Evolutionary conservation across 1,140 invertebrate species (phyloP), one percentile per base, ranked within the genome.

Genomic region (Procambarus clarkii): DNA sequence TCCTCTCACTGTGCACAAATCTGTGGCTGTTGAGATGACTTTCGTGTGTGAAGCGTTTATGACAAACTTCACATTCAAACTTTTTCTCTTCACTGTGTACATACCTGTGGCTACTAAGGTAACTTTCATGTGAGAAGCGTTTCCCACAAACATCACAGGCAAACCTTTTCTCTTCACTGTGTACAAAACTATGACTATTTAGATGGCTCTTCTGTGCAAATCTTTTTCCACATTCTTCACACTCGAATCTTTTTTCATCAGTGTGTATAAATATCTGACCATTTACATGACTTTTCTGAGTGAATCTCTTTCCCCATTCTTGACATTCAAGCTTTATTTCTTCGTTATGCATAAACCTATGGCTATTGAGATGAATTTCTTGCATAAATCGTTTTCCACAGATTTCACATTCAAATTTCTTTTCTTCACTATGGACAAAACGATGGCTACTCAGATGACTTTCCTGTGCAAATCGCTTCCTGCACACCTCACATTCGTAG

Each of bases 311-410:
- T 15, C 87, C 87, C 87, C 87, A 89, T 50, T 89, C 87, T 44
- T 89, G 87, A 54, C 87, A 89, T 46, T 89, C 87, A 44, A 81
- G 79, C 54, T 89, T 89, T 64, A 98, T 94, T 94, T 99, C 98
- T 94, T 98, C 98, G 94, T 98, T 99, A 60, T 89, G 87, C 87
- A 89, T 89, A 60, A 64, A 89, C 60, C 87, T 60, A 24, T 89
- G 87, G 79, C 87, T 89, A 64, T 89, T 89, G 34, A 89, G 60
- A 45, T 89, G 87, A n/a, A 89, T 18, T 60, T 89, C 87, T 92
- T 98, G 95, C 0, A 98, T 98, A 93, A 99, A 99, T 0, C 97
- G 97, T 94, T 98, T 98, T 0, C 97, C 97, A 93, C 98, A 98
- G 76, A 96, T 96, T 81, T 98, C 97, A 94, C 98, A 98, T 93